phyloP scores from a whole-genome alignment of 2,113 vertebrate genomes.

The Oreocharis arfaki region DNA sequence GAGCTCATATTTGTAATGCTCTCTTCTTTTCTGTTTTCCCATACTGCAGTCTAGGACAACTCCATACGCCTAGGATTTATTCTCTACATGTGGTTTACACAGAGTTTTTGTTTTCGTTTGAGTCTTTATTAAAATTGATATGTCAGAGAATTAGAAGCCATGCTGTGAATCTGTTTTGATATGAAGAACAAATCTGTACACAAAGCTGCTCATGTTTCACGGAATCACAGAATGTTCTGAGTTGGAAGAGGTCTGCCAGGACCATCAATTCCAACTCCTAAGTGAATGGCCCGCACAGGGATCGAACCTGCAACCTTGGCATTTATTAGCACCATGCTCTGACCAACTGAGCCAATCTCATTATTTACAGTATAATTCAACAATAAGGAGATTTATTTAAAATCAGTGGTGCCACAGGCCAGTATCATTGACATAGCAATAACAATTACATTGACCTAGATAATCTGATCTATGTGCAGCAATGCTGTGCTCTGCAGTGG shows the following conservation, averaged over 20 bases:
- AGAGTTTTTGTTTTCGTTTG: neutral
- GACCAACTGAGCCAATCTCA: neutral
- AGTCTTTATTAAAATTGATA: neutral
- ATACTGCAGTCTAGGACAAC: neutral
- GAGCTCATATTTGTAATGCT: neutral
- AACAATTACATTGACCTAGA: constrained; percentile 16
- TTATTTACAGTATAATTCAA: neutral
- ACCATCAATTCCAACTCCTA: neutral
- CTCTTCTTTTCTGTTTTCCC: neutral
- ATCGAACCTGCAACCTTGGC: neutral
- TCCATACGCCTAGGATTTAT: neutral
- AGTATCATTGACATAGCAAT: neutral
- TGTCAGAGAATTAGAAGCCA: neutral
- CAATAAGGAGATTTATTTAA: neutral
- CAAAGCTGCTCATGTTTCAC: neutral
- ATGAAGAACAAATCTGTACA: neutral
- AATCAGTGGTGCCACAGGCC: neutral
- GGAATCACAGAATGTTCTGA: neutral
- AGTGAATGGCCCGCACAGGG: too few relatives aligned
- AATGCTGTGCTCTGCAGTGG: neutral
- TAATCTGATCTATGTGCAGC: neutral
- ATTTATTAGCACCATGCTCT: neutral
- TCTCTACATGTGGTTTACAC: neutral
- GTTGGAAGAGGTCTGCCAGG: neutral
- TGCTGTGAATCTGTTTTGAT: neutral